Conservation (phyloP, 2,113 vertebrate genomes). For the Mobula hypostoma region DNA sequence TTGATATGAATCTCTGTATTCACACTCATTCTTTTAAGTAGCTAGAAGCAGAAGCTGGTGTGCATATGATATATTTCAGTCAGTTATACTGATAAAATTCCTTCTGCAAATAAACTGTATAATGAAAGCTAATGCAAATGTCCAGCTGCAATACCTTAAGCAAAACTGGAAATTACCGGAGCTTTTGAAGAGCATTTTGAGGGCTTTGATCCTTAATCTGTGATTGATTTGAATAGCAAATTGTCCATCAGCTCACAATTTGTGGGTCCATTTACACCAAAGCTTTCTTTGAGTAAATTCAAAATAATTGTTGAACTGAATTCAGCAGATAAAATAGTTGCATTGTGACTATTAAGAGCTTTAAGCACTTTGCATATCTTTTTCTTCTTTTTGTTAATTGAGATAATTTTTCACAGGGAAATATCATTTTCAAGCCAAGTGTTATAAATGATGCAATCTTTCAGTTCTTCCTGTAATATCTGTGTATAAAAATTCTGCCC, state of each 20-base stretch:
- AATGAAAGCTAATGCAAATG: not conserved
- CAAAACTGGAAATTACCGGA: not conserved
- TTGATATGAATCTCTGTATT: not conserved
- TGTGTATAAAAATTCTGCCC: not conserved
- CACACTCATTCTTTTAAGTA: not conserved
- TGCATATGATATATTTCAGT: not conserved
- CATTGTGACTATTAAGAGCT: not conserved
- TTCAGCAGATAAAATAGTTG: not conserved
- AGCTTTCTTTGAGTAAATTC: not conserved
- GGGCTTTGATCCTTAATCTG: not conserved
- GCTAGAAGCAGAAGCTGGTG: not conserved
- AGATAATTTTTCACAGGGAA: not conserved
- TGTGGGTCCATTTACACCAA: not conserved
- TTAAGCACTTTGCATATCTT: not conserved
- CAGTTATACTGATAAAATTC: not conserved
- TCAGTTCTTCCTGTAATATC: not conserved
- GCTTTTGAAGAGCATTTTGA: not conserved
- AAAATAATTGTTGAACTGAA: not conserved
- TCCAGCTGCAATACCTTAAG: not conserved
- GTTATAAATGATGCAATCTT: not conserved
- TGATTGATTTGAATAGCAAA: not conserved
- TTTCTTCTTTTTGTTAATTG: not conserved
- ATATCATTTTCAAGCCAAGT: not conserved
- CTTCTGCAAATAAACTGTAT: not conserved
- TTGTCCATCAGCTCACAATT: not conserved